These are phyloP conservation scores for Dyspetes luteomarginatus DNA, from an alignment of 2,888 invertebrate genomes.

Conservation along the genomic window DNA sequence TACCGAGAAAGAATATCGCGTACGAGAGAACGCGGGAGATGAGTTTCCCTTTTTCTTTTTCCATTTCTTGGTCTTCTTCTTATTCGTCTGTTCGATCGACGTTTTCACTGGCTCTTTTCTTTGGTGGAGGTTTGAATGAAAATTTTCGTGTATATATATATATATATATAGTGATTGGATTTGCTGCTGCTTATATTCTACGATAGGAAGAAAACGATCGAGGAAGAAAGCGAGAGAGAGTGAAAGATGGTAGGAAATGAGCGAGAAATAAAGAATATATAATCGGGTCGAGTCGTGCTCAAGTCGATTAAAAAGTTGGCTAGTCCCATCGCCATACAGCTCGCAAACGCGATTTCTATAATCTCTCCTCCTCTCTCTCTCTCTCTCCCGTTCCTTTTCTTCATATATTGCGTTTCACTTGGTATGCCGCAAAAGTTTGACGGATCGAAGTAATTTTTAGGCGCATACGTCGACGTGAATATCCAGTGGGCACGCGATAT, in stretches of 20 bases:
- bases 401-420: not conserved
- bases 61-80: too few species aligned
- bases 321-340: slow-evolving; percentile 22
- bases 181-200: slow-evolving; percentile 42
- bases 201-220: slow-evolving; percentile 1
- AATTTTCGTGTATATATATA: slow-evolving; percentile 19
- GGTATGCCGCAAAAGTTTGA: slow-evolving; percentile 40
- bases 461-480: slow-evolving; percentile 39
- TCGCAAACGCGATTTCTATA: slow-evolving; percentile 35
- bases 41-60: slow-evolving; percentile 28
- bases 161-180: slow-evolving; percentile 39
- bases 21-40: too few species aligned
- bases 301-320: slow-evolving; percentile 60
- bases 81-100: not conserved
- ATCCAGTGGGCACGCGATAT: slow-evolving; percentile 43
- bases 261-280: slow-evolving; percentile 52
- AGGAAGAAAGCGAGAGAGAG: not conserved
- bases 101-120: slow-evolving; percentile 21
- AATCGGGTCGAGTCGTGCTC: slow-evolving; percentile 43
- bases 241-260: not conserved
- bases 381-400: not conserved
- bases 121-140: slow-evolving; percentile 15
- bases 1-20: slow-evolving; percentile 47
- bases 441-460: slow-evolving; percentile 52
- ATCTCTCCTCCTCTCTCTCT: slow-evolving; percentile 5